Evolutionary conservation across 2,888 invertebrate genomes (phyloP), one percentile per base, ranked within the genome.

Genomic region (Odontocolon sp.): DNA sequence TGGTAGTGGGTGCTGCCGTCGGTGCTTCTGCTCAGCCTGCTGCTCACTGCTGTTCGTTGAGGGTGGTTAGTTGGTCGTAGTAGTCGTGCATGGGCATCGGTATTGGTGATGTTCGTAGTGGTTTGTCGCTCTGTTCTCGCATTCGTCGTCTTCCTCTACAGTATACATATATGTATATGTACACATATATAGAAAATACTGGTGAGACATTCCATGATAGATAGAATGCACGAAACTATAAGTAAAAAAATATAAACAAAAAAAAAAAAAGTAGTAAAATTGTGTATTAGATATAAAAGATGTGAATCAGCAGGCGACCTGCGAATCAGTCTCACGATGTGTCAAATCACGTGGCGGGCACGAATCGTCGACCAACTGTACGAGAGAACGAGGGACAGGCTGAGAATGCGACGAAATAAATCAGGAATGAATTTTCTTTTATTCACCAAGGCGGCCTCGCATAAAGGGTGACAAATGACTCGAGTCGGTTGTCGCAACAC

Each of bases 381-480:
- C n/a, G 28, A 50, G 61, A 63, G 61, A 54, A 40, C 67, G 26
- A 71, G 76, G 52, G 45, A 63, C 61, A 26, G 54, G 52, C 40
- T 54, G 52, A 64, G 63, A 69, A 64, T 64, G 52, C 36, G 36
- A 63, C 54, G 52, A 47, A 71, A 77, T 71, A 77, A 71, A 77
- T 77, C 76, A 56, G 23, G 31, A 77, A 63, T 56, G 63, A 77
- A 71, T 77, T 77, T 67, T 66, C 71, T 67, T 63, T 56, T 56
- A 56, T 71, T 77, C 67, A 31, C 38, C 36, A 14, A 14, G 8
- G 2, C 45, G 6, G 0, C 21, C 38, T 14, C 61, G 72, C 68
- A 66, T 52, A 56, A 36, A n/a, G 23, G 45, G 75, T 86, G 86
- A 86, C 83, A 86, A 85, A 86, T 83, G 84, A 84, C 81, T 57